phyloP scores from a whole-genome alignment of 1,140 invertebrate genomes.

The Coelopa frigida region DNA sequence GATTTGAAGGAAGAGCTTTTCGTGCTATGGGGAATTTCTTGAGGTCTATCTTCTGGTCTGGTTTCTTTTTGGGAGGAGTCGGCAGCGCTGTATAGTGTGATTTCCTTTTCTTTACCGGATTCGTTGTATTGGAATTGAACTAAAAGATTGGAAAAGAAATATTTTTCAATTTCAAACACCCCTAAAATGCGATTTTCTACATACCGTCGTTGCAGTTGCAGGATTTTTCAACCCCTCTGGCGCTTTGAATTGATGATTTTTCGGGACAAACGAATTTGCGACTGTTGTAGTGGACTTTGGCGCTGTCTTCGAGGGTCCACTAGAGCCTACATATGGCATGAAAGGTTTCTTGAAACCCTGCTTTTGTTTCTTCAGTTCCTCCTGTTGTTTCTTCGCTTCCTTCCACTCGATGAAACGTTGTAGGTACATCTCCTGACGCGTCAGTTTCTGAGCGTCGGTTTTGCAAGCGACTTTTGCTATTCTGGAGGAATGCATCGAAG shows the following conservation, averaged over 20 bases:
- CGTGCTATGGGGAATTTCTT: not conserved
- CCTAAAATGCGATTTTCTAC: not conserved
- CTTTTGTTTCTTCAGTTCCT: not conserved
- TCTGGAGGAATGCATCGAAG: not conserved
- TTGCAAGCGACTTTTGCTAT: not conserved
- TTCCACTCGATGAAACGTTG: constrained; percentile 3
- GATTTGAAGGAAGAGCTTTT: not conserved
- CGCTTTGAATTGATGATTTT: constrained; percentile 9
- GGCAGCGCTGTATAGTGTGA: constrained; percentile 11
- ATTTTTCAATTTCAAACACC: not conserved
- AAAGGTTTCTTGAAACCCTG: constrained; percentile 6
- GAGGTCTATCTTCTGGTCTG: not conserved
- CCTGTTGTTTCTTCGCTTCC: constrained; percentile 4
- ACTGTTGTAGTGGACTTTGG: not conserved
- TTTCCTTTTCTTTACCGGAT: constrained; percentile 3
- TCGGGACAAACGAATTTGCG: constrained; percentile 8
- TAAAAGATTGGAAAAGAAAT: constrained; percentile 1
- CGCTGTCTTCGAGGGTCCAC: too few species aligned
- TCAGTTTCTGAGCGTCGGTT: not conserved
- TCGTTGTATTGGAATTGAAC: not conserved
- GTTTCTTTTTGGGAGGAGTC: constrained; percentile 12
- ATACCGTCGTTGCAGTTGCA: not conserved
- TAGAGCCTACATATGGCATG: not conserved
- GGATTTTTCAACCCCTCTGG: constrained; percentile 9
- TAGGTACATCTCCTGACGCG: not conserved